phyloP scores from a whole-genome alignment of 2,888 invertebrate species.

The Conistra vaccinii region DNA sequence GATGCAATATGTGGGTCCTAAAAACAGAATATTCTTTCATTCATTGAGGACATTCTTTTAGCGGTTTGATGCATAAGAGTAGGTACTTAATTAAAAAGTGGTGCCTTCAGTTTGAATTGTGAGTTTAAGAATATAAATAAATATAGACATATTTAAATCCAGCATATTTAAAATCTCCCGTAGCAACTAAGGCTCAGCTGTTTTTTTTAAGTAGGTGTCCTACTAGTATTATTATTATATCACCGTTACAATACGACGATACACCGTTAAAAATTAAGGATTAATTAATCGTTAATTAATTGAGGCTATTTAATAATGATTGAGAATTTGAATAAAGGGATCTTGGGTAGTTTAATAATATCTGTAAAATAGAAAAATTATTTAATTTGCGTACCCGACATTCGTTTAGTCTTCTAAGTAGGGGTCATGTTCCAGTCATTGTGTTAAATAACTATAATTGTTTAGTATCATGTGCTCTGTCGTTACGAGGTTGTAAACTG shows the following conservation, averaged over 20 bases:
- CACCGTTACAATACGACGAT: conserved; percentile 29
- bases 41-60: conserved; percentile 8
- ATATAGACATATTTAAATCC: too few relatives aligned
- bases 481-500: conserved; percentile 36
- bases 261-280: too few relatives aligned
- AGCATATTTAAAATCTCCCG: neutral
- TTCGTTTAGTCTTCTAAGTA: conserved; percentile 21
- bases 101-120: neutral
- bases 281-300: too few relatives aligned
- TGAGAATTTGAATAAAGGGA: neutral
- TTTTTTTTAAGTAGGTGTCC: neutral
- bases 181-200: conserved; percentile 17
- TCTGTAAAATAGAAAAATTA: neutral
- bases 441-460: conserved; percentile 23
- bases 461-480: conserved; percentile 13
- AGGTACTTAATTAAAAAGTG: conserved; percentile 7
- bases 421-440: conserved; percentile 35
- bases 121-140: neutral
- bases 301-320: neutral
- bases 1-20: neutral
- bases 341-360: neutral
- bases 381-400: neutral
- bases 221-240: neutral
- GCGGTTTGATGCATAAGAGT: neutral
- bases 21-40: conserved; percentile 7